A percentile compares a stretch with the other conserved stretches of the same genome.
Evolutionary conservation across 2,888 invertebrate species (phyloP).

Genomic region (Epinotia nisella): DNA sequence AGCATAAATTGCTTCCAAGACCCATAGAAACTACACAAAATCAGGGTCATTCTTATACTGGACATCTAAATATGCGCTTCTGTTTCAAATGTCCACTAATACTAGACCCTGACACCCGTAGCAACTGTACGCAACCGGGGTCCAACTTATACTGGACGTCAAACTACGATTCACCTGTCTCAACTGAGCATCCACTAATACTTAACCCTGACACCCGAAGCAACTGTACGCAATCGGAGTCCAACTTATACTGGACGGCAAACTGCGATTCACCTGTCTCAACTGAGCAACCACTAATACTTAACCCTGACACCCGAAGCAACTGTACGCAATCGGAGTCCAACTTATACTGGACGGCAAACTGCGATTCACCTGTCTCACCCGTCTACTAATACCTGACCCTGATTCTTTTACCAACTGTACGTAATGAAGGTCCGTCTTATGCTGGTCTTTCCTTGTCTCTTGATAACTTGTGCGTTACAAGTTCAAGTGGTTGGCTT

Average conservation of each 20-base stretch:
- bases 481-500: constrained; percentile 26
- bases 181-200: not conserved
- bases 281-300: not conserved
- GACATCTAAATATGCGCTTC: not conserved
- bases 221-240: no score
- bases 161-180: not conserved
- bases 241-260: no score
- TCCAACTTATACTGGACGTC: no score
- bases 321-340: not conserved
- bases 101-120: no score
- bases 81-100: not conserved
- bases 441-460: not conserved
- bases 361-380: not conserved
- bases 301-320: not conserved
- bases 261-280: not conserved
- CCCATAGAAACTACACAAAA: not conserved
- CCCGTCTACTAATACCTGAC: not conserved
- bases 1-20: not conserved
- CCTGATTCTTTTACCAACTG: not conserved
- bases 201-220: no score
- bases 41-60: not conserved
- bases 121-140: no score
- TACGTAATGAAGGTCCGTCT: not conserved
- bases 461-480: not conserved
- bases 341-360: not conserved